Evolutionary conservation across 2,797 vertebrate genomes (phyloP).

Genomic region (Karalla daura): DNA sequence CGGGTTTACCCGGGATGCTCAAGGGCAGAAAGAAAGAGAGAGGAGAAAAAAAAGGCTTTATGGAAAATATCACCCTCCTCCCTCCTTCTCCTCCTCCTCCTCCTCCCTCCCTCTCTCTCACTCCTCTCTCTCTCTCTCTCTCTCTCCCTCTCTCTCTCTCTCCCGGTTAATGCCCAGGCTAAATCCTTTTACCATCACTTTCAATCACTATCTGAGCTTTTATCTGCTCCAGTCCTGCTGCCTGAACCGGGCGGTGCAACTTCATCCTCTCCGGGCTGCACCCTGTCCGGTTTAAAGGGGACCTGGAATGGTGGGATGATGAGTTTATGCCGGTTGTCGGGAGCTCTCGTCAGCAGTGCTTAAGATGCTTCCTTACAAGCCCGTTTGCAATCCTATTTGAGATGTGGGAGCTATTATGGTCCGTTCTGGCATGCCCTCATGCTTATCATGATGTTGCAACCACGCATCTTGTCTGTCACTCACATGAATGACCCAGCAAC

Average conservation of each 20-base stretch:
- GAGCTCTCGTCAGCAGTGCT: too few relatives aligned
- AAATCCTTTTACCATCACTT: slow-evolving; percentile 92
- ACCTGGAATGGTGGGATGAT: too few relatives aligned
- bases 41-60: slow-evolving; percentile 82
- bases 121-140: slow-evolving; percentile 50
- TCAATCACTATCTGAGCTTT: slow-evolving; percentile 93
- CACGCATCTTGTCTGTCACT: too few relatives aligned
- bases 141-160: slow-evolving; percentile 65
- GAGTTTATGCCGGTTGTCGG: too few relatives aligned
- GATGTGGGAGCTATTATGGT: too few relatives aligned
- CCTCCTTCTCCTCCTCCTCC: slow-evolving; percentile 64
- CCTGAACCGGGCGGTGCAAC: slow-evolving; percentile 89
- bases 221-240: slow-evolving; percentile 84
- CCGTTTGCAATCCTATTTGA: too few relatives aligned
- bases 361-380: too few relatives aligned
- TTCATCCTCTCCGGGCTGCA: slow-evolving; percentile 83
- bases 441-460: too few relatives aligned
- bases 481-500: too few relatives aligned
- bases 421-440: too few relatives aligned
- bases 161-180: slow-evolving; percentile 82
- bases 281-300: slow-evolving; percentile 58
- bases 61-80: slow-evolving; percentile 83
- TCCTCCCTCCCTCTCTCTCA: slow-evolving; percentile 56
- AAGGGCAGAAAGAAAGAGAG: slow-evolving; percentile 88
- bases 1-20: slow-evolving; percentile 84